A percentile compares a stretch with the other conserved stretches of the same genome.
phyloP scores from a whole-genome alignment of 2,113 vertebrate genomes.

The Oncorhynchus clarkii region DNA sequence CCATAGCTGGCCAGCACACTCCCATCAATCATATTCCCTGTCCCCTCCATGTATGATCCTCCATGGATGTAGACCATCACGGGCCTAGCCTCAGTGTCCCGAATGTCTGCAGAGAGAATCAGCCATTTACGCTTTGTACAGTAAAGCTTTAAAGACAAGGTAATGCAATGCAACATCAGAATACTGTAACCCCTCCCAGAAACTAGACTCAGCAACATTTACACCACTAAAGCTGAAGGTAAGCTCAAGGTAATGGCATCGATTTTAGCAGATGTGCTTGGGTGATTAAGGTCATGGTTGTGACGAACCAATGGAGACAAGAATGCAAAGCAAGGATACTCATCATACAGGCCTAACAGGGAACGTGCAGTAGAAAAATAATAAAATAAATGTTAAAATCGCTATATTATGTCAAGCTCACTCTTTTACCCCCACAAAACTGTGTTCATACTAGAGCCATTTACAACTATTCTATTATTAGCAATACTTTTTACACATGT shows the following conservation, averaged over 20 bases:
- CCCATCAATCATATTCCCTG: constrained; percentile 97
- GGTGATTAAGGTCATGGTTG: constrained; percentile 41
- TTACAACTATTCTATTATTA: too few relatives aligned
- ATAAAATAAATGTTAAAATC: too few relatives aligned
- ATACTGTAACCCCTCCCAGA: constrained; percentile 27
- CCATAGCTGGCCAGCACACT: constrained; percentile 96
- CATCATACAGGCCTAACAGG: neutral
- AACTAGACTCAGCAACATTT: constrained; percentile 18
- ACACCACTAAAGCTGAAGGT: constrained; percentile 41
- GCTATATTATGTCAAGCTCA: too few relatives aligned
- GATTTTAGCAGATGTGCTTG: constrained; percentile 41
- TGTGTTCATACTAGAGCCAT: neutral
- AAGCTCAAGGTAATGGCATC: constrained; percentile 45
- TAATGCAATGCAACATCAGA: constrained; percentile 41
- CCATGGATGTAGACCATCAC: constrained; percentile 98
- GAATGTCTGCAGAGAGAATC: constrained; percentile 84
- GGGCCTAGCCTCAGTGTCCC: constrained; percentile 92
- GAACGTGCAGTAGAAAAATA: too few relatives aligned
- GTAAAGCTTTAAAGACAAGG: constrained; percentile 40
- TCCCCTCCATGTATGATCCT: constrained; percentile 98
- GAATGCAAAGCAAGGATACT: constrained; percentile 50
- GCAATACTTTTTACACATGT: too few relatives aligned
- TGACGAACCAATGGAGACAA: constrained; percentile 56
- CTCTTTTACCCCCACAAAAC: too few relatives aligned
- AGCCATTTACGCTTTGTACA: constrained; percentile 31